Base-by-base conservation (phyloP, 2,113 vertebrate genomes). In the Eonycteris spelaea region DNA sequence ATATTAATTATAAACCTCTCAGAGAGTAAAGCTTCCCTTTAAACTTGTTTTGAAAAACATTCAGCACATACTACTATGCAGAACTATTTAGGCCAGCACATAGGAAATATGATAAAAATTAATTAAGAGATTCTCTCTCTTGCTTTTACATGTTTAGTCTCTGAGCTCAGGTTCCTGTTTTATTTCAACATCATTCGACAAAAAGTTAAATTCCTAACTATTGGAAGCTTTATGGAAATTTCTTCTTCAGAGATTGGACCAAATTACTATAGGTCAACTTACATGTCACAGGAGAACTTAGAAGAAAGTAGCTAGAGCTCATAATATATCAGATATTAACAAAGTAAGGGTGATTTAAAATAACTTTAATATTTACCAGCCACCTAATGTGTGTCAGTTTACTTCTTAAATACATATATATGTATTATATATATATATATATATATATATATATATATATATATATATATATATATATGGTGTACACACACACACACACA, bases 81-180 rank as follows among this genome's bases (percentile, higher is more conserved):
- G n/a, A 68, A 85, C 15, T 57, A 63, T 90, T 74, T 38, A 59
- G 70, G 19, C 40, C 40, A 65, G 5, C 38, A 85, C 13, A 61
- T 79, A 71, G 5, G 84, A 57, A 57, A 38, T 85, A 59, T 71
- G 14, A 77, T 79, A 93, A 80, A 93, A 80, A 78, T 80, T 88
- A 77, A 33, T 63, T 63, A 79, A n/a, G 33, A 89, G n/a, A 86
- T 77, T 70, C 0, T 35, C 48, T 63, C 38, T 74, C 26, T 1
- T 68, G 91, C 65, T 55, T 77, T 89, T 89, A 45, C 18, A 82
- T 61, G 45, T 45, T 59, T 26, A 3, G n/a, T 53, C 53, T 95
- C 89, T 82, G 45, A 96, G 40, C 33, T 91, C n/a, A 86, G 10
- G 21, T 35, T 30, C 92, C 75, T 92, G 45, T 48, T 96, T 92